These are phyloP conservation scores for Thermophis baileyi DNA, from an alignment of 2,113 vertebrate species.

Conservation along the genomic window DNA sequence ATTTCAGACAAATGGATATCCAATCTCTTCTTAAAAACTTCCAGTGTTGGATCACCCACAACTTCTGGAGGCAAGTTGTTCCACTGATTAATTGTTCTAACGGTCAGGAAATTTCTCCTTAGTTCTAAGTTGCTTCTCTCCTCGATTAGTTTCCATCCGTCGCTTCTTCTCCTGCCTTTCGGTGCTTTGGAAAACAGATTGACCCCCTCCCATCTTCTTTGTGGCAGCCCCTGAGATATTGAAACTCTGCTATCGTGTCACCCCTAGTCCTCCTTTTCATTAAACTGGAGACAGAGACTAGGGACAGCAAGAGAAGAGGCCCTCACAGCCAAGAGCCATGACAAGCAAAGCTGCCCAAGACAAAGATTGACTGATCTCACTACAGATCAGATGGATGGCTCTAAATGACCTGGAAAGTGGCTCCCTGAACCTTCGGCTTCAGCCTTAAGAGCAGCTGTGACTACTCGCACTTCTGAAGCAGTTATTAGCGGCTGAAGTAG, in stretches of 20 bases:
- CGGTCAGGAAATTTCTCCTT: background rate
- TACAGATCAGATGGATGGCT: slow-evolving; percentile 71
- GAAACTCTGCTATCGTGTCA: background rate
- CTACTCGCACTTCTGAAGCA: slow-evolving; percentile 65
- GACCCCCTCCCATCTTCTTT: background rate
- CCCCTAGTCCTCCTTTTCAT: background rate
- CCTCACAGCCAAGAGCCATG: background rate
- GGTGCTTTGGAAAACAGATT: background rate
- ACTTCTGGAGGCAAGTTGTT: background rate
- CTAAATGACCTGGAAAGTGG: slow-evolving; percentile 74
- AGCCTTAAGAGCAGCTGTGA: slow-evolving; percentile 62
- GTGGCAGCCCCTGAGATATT: background rate
- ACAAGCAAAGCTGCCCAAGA: slow-evolving; percentile 32
- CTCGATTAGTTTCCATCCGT: background rate
- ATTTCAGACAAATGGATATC: too few relatives aligned
- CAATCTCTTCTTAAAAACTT: too few relatives aligned
- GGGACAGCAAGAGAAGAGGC: slow-evolving; percentile 1
- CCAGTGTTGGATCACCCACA: too few relatives aligned
- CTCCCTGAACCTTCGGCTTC: slow-evolving; percentile 64
- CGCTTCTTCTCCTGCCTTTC: background rate
- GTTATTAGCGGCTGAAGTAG: slow-evolving; percentile 75
- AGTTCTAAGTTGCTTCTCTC: background rate
- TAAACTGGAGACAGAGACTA: background rate
- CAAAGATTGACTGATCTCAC: slow-evolving; percentile 68
- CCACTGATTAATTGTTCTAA: background rate